A percentile compares a stretch with the other conserved stretches of the same genome.
These are phyloP conservation scores for Forbesichthys papilliferus DNA, from an alignment of 2,113 vertebrate species.

Conservation along the genomic window DNA sequence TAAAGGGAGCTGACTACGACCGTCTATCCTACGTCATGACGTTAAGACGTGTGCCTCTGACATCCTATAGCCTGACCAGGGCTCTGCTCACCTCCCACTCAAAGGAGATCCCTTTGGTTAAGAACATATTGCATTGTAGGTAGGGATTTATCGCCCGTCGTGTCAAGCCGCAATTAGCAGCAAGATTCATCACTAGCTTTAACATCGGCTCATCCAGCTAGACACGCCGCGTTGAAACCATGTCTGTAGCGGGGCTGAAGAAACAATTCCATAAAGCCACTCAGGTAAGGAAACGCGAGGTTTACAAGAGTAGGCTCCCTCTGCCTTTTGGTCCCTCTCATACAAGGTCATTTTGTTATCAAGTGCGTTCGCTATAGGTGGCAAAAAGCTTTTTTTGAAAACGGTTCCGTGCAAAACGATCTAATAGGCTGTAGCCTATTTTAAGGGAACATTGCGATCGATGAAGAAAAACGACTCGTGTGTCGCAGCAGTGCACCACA, in stretches of 20 bases:
- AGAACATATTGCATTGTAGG: conserved; percentile 30
- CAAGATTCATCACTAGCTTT: conserved; percentile 22
- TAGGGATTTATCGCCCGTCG: conserved; percentile 41
- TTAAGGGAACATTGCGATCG: background rate
- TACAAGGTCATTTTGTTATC: too few species aligned
- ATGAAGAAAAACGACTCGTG: background rate
- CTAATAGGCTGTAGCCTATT: background rate
- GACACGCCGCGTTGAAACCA: conserved; percentile 58
- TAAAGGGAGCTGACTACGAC: conserved; percentile 53
- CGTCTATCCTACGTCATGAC: conserved; percentile 53
- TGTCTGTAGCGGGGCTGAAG: conserved; percentile 87
- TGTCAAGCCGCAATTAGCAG: conserved; percentile 25
- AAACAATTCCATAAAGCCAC: conserved; percentile 91
- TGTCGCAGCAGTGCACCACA: conserved; percentile 61
- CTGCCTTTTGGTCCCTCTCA: too few species aligned
- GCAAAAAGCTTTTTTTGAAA: background rate
- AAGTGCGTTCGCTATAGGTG: too few species aligned
- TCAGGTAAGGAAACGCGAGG: conserved; percentile 74
- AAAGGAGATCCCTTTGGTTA: conserved; percentile 64
- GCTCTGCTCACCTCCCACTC: conserved; percentile 47
- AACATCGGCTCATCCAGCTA: conserved; percentile 5
- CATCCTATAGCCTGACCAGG: conserved; percentile 58
- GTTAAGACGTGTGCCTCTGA: conserved; percentile 53
- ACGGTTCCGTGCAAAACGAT: background rate
- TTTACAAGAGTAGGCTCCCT: background rate